Percentiles rank a stretch among this genome's conserved stretches.
These are phyloP conservation scores for Tapirus terrestris DNA, from an alignment of 2,113 vertebrate genomes.

Conservation along the genomic window DNA sequence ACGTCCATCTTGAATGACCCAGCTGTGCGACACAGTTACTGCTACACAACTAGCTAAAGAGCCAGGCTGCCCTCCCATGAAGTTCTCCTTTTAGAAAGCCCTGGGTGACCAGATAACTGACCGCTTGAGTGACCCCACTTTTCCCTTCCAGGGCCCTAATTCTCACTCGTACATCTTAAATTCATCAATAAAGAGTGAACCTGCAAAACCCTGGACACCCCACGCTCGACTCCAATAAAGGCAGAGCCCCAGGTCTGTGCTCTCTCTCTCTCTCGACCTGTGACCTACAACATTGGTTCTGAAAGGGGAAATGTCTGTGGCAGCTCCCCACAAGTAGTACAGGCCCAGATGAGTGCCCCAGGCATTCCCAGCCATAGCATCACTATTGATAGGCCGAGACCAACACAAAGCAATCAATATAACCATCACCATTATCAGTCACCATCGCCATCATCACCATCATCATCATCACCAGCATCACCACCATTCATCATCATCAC, in stretches of 20 bases:
- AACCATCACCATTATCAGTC: not conserved
- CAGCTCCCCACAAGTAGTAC: too few relatives aligned
- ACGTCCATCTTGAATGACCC: not conserved
- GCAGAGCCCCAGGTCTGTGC: not conserved
- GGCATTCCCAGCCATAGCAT: not conserved
- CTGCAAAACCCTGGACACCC: not conserved
- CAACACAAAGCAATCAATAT: not conserved
- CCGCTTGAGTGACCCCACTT: not conserved
- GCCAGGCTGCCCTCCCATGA: not conserved
- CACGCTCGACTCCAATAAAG: not conserved
- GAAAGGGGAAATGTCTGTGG: not conserved
- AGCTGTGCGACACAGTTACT: not conserved
- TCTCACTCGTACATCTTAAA: not conserved
- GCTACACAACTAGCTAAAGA: not conserved
- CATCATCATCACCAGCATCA: not conserved
- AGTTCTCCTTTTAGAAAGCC: not conserved
- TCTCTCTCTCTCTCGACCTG: not conserved
- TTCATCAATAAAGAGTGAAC: not conserved
- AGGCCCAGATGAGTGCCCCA: not conserved
- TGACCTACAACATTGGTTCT: not conserved
- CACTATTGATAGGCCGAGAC: not conserved
- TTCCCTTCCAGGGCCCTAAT: not conserved
- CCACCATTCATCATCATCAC: not conserved
- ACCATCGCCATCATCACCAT: not conserved
- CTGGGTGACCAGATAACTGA: not conserved